These are phyloP conservation scores for Rapana venosa DNA, from an alignment of 2,888 invertebrate genomes.

Conservation along the genomic window DNA sequence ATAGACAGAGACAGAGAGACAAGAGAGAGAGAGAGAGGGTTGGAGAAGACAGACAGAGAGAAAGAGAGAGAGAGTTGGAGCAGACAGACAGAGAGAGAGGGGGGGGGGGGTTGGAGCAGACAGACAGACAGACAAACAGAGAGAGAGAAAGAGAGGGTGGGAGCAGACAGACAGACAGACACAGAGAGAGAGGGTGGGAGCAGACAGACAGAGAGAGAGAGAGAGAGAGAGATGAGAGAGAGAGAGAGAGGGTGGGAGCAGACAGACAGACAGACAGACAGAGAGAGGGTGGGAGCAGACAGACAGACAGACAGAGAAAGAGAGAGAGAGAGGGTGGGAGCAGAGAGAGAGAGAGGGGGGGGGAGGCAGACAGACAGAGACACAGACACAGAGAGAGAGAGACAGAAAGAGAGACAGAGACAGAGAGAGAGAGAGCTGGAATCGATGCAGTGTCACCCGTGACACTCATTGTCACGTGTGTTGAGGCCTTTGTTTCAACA, in stretches of 20 bases:
- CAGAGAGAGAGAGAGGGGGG: constrained; percentile 23
- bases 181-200: not conserved
- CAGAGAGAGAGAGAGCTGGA: not conserved
- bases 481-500: no score
- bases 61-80: not conserved
- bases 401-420: not conserved
- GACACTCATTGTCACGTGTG: no score
- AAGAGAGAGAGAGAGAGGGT: not conserved
- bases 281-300: not conserved
- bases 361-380: constrained; percentile 4
- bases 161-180: not conserved
- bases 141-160: not conserved
- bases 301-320: not conserved
- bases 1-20: not conserved
- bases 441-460: no score
- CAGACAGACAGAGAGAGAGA: not conserved
- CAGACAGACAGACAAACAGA: not conserved
- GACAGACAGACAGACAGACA: not conserved
- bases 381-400: constrained; percentile 3
- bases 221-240: not conserved
- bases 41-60: not conserved
- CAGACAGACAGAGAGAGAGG: constrained; percentile 17
- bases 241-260: no score
- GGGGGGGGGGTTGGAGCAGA: no score
- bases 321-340: no score